phyloP scores from a whole-genome alignment of 2,797 vertebrate genomes.

The Aphelocoma californica region DNA sequence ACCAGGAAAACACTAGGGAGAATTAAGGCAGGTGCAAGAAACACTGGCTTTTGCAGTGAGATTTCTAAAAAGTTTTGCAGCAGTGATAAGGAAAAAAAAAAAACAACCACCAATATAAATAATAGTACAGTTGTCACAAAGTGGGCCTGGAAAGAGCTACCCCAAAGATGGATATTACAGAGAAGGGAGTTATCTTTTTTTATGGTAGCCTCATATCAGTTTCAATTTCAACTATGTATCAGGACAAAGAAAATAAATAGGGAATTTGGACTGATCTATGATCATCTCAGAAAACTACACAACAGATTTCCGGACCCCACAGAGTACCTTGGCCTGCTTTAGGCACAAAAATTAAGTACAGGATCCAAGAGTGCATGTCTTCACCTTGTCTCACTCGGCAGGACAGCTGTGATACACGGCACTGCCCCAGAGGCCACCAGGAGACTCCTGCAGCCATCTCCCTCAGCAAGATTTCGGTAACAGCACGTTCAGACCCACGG shows the following conservation, averaged over 20 bases:
- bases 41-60: not conserved
- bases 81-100: not conserved
- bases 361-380: not conserved
- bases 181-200: not conserved
- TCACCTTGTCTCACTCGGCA: fast-evolving
- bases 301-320: not conserved
- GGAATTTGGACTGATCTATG: not conserved
- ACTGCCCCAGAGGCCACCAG: not conserved
- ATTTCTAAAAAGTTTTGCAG: not conserved
- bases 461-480: not conserved
- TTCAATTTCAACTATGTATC: not conserved
- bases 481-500: not conserved
- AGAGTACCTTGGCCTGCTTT: not conserved
- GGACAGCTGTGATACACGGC: fast-evolving
- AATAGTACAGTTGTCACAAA: not conserved
- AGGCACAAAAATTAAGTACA: not conserved
- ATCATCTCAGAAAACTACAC: not conserved
- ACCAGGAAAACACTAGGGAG: not conserved
- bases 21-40: not conserved
- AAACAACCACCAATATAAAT: no score
- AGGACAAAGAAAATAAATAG: not conserved
- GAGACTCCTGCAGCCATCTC: not conserved
- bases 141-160: not conserved
- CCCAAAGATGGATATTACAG: not conserved
- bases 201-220: not conserved